These are phyloP conservation scores for Phalangium opilio DNA, from an alignment of 2,888 invertebrate species.

Conservation along the genomic window DNA sequence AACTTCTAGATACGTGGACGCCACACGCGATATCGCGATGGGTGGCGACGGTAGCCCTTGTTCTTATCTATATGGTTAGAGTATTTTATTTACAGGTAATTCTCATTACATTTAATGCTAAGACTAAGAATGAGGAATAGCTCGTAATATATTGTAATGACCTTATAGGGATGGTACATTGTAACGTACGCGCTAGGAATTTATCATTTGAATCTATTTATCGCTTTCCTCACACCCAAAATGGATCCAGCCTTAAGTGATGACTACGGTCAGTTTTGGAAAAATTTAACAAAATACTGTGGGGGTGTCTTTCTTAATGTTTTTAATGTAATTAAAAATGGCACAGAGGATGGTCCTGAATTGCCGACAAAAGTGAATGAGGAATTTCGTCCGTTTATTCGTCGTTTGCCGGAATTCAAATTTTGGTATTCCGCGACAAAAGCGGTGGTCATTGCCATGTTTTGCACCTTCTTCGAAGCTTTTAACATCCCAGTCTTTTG, in stretches of 20 bases:
- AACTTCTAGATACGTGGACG: conserved; percentile 63
- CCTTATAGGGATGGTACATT: conserved; percentile 96
- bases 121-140: no score
- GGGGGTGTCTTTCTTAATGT: no score
- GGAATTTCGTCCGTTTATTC: conserved; percentile 95
- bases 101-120: no score
- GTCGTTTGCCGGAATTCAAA: conserved; percentile 94
- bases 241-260: conserved; percentile 58
- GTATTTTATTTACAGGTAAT: conserved; percentile 64
- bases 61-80: conserved; percentile 37
- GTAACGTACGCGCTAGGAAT: conserved; percentile 98
- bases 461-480: conserved; percentile 90
- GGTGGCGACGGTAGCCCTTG: conserved; percentile 28
- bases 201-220: conserved; percentile 96
- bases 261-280: conserved; percentile 21
- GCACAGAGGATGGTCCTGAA: conserved; percentile 60
- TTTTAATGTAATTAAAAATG: neutral
- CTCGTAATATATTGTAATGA: conserved; percentile 2
- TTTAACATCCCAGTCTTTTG: conserved; percentile 99
- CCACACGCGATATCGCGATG: conserved; percentile 66
- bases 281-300: no score
- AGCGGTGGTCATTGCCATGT: conserved; percentile 72
- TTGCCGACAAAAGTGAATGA: conserved; percentile 88
- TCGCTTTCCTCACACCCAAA: conserved; percentile 98
- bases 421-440: conserved; percentile 97